Conservation (phyloP, 1,140 invertebrate genomes). For the Cotesia glomerata region DNA sequence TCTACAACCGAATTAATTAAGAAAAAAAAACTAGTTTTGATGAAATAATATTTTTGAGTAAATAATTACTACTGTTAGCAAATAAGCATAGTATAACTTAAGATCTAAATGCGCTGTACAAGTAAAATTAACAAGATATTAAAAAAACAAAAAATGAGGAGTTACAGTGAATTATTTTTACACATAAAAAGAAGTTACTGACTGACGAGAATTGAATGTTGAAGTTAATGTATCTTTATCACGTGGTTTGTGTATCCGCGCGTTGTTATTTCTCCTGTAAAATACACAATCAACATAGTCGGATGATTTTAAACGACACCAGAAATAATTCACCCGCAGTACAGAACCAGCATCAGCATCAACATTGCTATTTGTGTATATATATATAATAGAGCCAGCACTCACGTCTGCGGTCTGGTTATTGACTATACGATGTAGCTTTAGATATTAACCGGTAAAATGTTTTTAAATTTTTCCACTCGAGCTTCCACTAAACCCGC, state of each 20-base stretch:
- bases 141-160: background rate
- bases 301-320: slow-evolving; percentile 9
- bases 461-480: slow-evolving; percentile 19
- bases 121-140: too few relatives aligned
- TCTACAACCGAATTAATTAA: too few relatives aligned
- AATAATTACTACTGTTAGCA: too few relatives aligned
- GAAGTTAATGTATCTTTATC: background rate
- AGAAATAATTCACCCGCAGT: background rate
- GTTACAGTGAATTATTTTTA: too few relatives aligned
- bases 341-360: background rate
- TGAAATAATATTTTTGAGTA: too few relatives aligned
- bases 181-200: too few relatives aligned
- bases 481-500: background rate
- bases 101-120: too few relatives aligned
- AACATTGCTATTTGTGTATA: background rate
- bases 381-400: too few relatives aligned
- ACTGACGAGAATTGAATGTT: background rate
- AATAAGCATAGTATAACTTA: too few relatives aligned
- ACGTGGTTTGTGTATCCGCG: background rate
- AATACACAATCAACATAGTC: slow-evolving; percentile 3
- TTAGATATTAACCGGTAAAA: background rate
- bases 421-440: background rate
- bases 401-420: too few relatives aligned
- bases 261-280: background rate
- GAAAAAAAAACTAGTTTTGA: too few relatives aligned